Conservation (phyloP, 2,888 invertebrate species). For the Diadegma fenestrale region DNA sequence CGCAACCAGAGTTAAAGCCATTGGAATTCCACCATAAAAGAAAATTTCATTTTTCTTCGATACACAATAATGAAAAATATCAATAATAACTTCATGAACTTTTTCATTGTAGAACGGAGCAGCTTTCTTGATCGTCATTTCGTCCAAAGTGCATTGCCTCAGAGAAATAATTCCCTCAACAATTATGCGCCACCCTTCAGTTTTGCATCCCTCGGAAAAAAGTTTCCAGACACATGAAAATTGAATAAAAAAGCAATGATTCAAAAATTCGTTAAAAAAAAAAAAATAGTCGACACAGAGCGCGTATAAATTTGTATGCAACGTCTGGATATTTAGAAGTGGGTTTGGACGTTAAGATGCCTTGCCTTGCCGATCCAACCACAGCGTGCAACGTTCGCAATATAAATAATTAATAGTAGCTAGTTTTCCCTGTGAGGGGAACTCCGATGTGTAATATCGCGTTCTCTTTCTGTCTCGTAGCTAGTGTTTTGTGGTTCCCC, state of each 20-base stretch:
- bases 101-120: background rate
- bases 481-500: slow-evolving; percentile 72
- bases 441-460: slow-evolving; percentile 58
- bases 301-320: background rate
- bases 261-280: background rate
- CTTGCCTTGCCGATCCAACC: slow-evolving; percentile 68
- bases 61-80: too few relatives aligned
- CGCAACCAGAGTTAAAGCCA: background rate
- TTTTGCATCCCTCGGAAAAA: background rate
- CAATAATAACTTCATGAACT: background rate
- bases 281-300: background rate
- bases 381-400: slow-evolving; percentile 80
- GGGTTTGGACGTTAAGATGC: slow-evolving; percentile 8
- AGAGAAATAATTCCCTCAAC: background rate
- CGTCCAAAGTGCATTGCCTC: background rate
- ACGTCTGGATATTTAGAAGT: background rate
- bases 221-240: background rate
- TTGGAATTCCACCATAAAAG: background rate
- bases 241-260: background rate
- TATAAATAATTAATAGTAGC: slow-evolving; percentile 85
- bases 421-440: slow-evolving; percentile 63
- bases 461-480: slow-evolving; percentile 54
- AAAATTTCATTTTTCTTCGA: background rate
- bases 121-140: background rate
- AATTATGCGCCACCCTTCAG: background rate